Conservation (phyloP, 2,113 vertebrate species). For the Pseudonaja textilis region DNA sequence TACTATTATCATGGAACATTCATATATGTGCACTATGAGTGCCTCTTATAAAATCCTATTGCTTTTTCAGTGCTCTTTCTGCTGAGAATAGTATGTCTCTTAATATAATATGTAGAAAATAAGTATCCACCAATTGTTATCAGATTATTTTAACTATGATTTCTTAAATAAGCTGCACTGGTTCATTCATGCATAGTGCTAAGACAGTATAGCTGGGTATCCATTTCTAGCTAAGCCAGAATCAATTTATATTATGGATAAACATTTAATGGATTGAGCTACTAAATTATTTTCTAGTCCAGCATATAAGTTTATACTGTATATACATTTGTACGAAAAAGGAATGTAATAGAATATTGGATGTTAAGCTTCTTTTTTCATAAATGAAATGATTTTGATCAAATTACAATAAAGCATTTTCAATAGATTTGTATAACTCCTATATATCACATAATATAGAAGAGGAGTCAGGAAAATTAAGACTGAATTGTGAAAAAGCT, state of each 20-base stretch:
- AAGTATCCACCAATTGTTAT: neutral
- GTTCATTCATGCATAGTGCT: neutral
- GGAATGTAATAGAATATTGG: neutral
- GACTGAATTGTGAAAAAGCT: slow-evolving; percentile 23
- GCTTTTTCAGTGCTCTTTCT: neutral
- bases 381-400: neutral
- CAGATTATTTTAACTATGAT: neutral
- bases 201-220: neutral
- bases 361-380: neutral
- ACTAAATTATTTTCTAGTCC: neutral
- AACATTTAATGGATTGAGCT: neutral
- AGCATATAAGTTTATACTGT: neutral
- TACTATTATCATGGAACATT: neutral
- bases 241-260: neutral
- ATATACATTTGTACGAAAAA: neutral
- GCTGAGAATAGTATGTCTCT: neutral
- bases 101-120: neutral
- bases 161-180: neutral
- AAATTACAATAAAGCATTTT: neutral
- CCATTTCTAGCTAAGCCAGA: neutral
- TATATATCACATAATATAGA: neutral
- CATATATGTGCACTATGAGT: slow-evolving; percentile 31
- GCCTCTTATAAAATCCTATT: neutral
- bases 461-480: neutral
- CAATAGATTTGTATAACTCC: neutral